Evolutionary conservation across 1,140 invertebrate genomes (phyloP), one percentile per base, ranked within the genome.

Genomic region (Magallana angulata): DNA sequence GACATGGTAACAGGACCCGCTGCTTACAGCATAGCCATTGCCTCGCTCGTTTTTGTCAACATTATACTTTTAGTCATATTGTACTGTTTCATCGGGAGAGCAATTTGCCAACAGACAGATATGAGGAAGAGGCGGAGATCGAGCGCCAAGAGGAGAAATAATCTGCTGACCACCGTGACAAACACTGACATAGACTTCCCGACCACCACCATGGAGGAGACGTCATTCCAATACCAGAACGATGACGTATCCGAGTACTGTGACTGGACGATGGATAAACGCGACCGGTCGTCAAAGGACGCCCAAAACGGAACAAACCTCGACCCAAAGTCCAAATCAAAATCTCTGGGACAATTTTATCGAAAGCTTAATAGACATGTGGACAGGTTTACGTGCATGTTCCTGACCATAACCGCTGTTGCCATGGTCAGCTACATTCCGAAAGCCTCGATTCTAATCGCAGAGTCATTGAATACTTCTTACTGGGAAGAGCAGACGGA

Each of bases 321-420:
- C 36, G 36, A 48, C n/a, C 3, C n/a, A 18, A 68, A 4, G n/a
- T 6, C 64, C 3, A 68, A 24, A n/a, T 18, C 64, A 68, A 24
- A 24, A 24, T 68, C 64, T n/a, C 18, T 68, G 9, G n/a, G n/a
- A 24, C 64, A 24, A 24, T 68, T 18, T 68, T 68, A 68, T 24
- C 64, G n/a, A 24, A 68, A 16, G 4, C 64, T 68, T 4, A 68
- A 68, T 18, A 68, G n/a, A 18, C n/a, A 24, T 0, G 12, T 36
- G n/a, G 76, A 58, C 71, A 48, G 71, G 64, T 68, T 68, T 18
- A 68, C 64, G 64, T 68, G 64, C 64, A 68, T 68, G 64, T 68
- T 68, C n/a, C 16, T 68, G 14, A 18, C 64, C n/a, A 68, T 68
- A 1, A 68, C 64, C 7, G 64, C 24, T 18, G 64, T 68, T 18